A percentile compares a stretch with the other conserved stretches of the same genome.
Conservation (phyloP, 2,797 vertebrate genomes). For the Sebastolobus alascanus region DNA sequence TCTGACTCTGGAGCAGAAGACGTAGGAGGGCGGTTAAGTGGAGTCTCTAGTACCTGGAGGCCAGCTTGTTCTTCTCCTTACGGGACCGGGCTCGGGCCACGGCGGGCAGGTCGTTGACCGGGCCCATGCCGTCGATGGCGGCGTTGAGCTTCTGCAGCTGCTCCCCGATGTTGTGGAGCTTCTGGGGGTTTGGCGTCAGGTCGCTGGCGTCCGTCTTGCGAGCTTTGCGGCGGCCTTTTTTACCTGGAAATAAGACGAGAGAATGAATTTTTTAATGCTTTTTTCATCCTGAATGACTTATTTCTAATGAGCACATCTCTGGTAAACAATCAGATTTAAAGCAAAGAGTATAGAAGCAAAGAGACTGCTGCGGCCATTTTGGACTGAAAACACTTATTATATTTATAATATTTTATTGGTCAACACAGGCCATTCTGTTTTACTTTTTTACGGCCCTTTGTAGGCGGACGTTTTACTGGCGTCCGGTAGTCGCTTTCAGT, state of each 20-base stretch:
- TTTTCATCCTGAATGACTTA: no score
- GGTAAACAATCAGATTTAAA: no score
- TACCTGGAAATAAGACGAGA: conserved; percentile 59
- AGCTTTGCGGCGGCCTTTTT: conserved; percentile 83
- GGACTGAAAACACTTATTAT: no score
- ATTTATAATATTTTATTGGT: no score
- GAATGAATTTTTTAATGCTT: background rate
- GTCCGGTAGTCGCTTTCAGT: no score
- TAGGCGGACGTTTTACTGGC: no score
- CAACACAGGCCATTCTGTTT: no score
- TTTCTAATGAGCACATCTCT: no score
- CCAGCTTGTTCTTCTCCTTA: conserved; percentile 87
- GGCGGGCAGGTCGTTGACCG: conserved; percentile 83
- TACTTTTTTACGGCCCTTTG: no score
- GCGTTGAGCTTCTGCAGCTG: conserved; percentile 85
- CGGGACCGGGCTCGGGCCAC: conserved; percentile 82
- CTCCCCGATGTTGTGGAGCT: conserved; percentile 84
- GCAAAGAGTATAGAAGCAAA: no score
- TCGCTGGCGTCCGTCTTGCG: conserved; percentile 85
- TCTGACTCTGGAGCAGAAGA: background rate
- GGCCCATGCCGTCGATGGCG: conserved; percentile 84
- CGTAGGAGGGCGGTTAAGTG: conserved; percentile 5
- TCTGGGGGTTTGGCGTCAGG: conserved; percentile 85
- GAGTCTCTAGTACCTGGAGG: conserved; percentile 77
- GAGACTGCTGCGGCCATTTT: no score